phyloP scores from a whole-genome alignment of 2,113 vertebrate genomes.

The Rousettus leschenaultii region DNA sequence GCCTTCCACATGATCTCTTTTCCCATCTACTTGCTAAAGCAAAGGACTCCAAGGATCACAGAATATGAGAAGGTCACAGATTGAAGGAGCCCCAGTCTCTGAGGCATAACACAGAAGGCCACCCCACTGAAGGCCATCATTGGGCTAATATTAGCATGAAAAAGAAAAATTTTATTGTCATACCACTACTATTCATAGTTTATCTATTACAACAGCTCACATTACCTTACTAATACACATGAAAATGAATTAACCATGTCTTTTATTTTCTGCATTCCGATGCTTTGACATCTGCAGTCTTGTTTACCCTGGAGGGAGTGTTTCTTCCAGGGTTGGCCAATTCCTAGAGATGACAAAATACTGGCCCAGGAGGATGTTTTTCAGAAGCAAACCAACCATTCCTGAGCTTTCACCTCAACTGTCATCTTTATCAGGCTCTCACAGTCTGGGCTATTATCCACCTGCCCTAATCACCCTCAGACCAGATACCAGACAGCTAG shows the following conservation, averaged over 20 bases:
- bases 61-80: background rate
- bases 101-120: background rate
- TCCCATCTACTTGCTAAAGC: background rate
- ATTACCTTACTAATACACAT: background rate
- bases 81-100: background rate
- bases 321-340: background rate
- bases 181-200: background rate
- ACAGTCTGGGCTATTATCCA: background rate
- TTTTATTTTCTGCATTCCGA: background rate
- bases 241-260: background rate
- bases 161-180: background rate
- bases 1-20: background rate
- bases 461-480: background rate
- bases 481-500: background rate
- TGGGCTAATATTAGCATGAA: background rate
- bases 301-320: background rate
- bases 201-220: background rate
- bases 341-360: background rate
- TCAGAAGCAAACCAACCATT: background rate
- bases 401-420: background rate
- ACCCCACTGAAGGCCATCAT: background rate
- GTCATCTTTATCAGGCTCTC: background rate
- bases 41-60: background rate
- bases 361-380: background rate
- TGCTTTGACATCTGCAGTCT: background rate